These are phyloP conservation scores for Corvus moneduloides DNA, from an alignment of 2,113 vertebrate species.

Conservation along the genomic window DNA sequence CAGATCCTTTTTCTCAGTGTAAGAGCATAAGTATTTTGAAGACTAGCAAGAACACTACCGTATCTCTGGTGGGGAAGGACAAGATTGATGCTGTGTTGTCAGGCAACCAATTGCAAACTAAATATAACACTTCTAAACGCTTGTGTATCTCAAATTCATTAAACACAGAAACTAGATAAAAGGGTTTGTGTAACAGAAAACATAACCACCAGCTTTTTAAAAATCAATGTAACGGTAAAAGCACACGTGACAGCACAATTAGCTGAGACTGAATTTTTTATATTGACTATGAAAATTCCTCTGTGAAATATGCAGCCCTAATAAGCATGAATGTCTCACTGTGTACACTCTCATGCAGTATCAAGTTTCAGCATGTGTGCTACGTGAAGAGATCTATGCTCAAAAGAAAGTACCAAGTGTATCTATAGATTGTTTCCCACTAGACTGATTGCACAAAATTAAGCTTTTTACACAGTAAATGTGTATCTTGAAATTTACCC, in stretches of 20 bases:
- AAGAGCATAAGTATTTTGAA: neutral
- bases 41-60: neutral
- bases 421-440: neutral
- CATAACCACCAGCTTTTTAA: neutral
- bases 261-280: neutral
- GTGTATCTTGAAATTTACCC: neutral
- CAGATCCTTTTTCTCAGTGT: neutral
- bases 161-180: neutral
- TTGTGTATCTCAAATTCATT: neutral
- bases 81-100: neutral
- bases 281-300: neutral
- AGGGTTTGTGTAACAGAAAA: neutral
- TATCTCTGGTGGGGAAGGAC: neutral
- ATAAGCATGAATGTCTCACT: neutral
- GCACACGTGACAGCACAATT: neutral
- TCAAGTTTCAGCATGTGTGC: neutral
- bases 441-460: fast-evolving
- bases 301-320: neutral
- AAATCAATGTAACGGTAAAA: neutral
- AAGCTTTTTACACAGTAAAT: neutral
- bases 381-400: neutral
- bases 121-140: neutral
- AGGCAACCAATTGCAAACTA: slow-evolving; percentile 15
- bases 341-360: neutral
- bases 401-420: neutral